These are phyloP conservation scores for Chloroceryle inda DNA, from an alignment of 2,797 vertebrate genomes.

Conservation along the genomic window DNA sequence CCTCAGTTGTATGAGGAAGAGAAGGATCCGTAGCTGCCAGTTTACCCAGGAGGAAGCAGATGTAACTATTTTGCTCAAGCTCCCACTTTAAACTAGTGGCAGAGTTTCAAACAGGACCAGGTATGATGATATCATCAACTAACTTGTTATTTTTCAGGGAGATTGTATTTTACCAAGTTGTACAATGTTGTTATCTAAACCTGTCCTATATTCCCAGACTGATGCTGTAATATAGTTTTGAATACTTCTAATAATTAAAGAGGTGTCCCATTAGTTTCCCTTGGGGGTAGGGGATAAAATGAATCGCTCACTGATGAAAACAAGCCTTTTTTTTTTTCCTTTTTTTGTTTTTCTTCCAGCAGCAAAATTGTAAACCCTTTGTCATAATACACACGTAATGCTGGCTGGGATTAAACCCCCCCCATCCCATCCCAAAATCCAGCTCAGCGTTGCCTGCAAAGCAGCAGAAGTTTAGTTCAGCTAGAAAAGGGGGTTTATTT, in stretches of 20 bases:
- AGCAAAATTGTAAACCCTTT: neutral
- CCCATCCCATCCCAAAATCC: neutral
- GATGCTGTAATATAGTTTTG: neutral
- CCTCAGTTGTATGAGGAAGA: slow-evolving; percentile 40
- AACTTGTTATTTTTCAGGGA: neutral
- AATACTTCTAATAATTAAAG: neutral
- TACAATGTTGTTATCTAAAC: neutral
- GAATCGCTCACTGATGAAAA: neutral
- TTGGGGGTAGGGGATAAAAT: neutral
- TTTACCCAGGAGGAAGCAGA: neutral
- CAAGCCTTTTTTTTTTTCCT: neutral
- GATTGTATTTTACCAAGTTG: neutral
- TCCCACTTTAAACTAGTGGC: neutral
- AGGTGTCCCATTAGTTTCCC: neutral
- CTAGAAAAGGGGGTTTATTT: neutral
- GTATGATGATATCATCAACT: neutral
- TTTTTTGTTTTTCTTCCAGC: neutral
- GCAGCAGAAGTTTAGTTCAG: neutral
- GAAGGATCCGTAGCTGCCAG: neutral
- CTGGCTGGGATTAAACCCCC: neutral
- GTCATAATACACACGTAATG: too few relatives aligned
- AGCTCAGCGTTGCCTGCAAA: neutral
- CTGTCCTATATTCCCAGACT: neutral
- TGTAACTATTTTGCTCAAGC: neutral
- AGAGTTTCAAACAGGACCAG: neutral